Evolutionary conservation across 2,888 invertebrate genomes (phyloP), one percentile per base, ranked within the genome.

Genomic region (Ennomos fuscantarius): DNA sequence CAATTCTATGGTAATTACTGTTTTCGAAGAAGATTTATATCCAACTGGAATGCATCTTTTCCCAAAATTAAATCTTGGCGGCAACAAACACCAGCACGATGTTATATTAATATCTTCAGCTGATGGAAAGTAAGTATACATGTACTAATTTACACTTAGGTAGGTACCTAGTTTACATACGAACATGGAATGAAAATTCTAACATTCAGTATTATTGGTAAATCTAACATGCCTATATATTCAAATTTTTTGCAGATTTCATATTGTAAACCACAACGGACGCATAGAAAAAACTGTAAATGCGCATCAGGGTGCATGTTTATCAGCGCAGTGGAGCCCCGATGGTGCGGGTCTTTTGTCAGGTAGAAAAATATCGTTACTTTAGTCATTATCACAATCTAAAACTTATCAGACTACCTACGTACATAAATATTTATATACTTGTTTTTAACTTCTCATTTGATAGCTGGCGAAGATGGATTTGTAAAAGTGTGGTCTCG

Each of bases 401-500:
- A 24, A 0, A 24, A 6, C 6, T 24, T 3, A 24, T 24, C 3
- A 24, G 6, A 24, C 3, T 24, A 3, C 24, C n/a, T n/a, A n/a
- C n/a, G n/a, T n/a, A n/a, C n/a, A n/a, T n/a, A 6, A 6, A 24
- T 6, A 6, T 24, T 3, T 24, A 3, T 24, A 24, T 6, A 24
- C 24, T 24, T 2, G 24, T 24, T 24, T 24, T 6, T 6, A 24
- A 24, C 24, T 24, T 24, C 24, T 24, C 24, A 5, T 24, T 41
- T 59, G 75, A 11, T 84, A 96, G 99, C 96, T 62, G 99, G 99
- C 0, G 99, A 99, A 92, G 99, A 99, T 89, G 99, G 99, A 1
- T 94, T 95, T 55, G 95, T 99, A 1, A 99, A 99, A 90, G 96
- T 99, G 59, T 99, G 99, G 99, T 99, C 99, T 0, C 93, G 98